Evolutionary conservation across 1,140 invertebrate species (phyloP), one percentile per base, ranked within the genome.

Genomic region (Brachystomella parvula): DNA sequence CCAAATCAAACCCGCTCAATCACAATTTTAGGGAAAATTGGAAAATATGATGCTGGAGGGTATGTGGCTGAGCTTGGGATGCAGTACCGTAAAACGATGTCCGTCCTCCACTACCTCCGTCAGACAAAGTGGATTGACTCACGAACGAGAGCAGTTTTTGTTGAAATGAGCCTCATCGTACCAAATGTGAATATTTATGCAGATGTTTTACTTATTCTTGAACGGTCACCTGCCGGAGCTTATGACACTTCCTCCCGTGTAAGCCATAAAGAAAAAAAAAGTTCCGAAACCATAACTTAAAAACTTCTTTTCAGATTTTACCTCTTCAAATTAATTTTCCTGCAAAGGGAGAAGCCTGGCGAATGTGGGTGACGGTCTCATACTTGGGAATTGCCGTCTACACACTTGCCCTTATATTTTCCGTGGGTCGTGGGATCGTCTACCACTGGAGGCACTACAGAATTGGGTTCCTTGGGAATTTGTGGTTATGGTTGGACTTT

Each of bases 131-230:
- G 64, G 64, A 28, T 65, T 17, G 64, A 65, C 47, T 12, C 9
- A 15, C 53, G 57, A n/a, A 65, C 64, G 1, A 17, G 64, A 6
- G 57, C 31, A 2, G 33, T 65, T 2, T 65, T 65, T 60, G 33
- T 65, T 2, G 64, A 65, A 28, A 24, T 65, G 21, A 65, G 49
- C 9, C 9, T 60, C n/a, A 3, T 59, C 17, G 57, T 58, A 15
- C 64, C 64, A n/a, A 65, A 47, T 33, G 39, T 65, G 19, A 65
- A 65, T 39, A 58, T 44, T 35, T 65, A 59, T 60, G 33, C 35
- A 2, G 57, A 65, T 53, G 56, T 65, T 15, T 32, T 60, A 35
- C 29, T 65, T 3, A 19, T 60, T 12, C 32, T 60, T 24, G 64
- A 65, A 24, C 64, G 31, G 21, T n/a, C 49, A 3, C 64, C 64